These are phyloP conservation scores for Engystomops pustulosus DNA, from an alignment of 2,113 vertebrate species.

Conservation along the genomic window DNA sequence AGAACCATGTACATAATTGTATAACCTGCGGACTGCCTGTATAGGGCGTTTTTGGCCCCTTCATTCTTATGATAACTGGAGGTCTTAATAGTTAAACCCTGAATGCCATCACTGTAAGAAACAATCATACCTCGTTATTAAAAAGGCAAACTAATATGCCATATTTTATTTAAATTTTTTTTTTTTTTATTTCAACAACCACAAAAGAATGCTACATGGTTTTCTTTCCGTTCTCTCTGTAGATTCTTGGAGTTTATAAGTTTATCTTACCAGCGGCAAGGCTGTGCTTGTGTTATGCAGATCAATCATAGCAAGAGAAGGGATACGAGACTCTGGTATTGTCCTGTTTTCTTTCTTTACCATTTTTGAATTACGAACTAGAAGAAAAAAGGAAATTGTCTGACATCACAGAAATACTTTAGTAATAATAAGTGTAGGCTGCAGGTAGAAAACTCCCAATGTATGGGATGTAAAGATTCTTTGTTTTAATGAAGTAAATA, in stretches of 20 bases:
- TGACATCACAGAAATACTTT: background rate
- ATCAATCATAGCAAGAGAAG: slow-evolving; percentile 73
- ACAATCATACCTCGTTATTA: no score
- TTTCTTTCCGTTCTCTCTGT: background rate
- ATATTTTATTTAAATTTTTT: no score
- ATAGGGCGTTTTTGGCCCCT: no score
- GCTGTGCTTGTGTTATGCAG: slow-evolving; percentile 65
- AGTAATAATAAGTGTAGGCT: background rate
- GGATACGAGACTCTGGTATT: slow-evolving; percentile 71
- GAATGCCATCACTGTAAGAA: no score
- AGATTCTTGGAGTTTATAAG: background rate
- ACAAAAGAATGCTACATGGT: no score
- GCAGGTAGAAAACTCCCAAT: background rate
- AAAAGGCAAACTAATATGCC: no score
- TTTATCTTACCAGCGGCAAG: slow-evolving; percentile 70
- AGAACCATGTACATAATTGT: no score
- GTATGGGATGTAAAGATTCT: background rate
- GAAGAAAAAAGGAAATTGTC: slow-evolving; percentile 55
- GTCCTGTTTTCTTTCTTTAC: slow-evolving; percentile 73
- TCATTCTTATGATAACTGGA: no score
- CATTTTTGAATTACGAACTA: slow-evolving; percentile 70
- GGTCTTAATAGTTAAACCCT: no score
- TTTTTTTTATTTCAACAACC: no score
- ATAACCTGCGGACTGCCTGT: no score
- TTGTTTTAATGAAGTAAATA: background rate